These are phyloP conservation scores for Drosophila pandora DNA, from an alignment of 1,140 invertebrate genomes.

Conservation along the genomic window DNA sequence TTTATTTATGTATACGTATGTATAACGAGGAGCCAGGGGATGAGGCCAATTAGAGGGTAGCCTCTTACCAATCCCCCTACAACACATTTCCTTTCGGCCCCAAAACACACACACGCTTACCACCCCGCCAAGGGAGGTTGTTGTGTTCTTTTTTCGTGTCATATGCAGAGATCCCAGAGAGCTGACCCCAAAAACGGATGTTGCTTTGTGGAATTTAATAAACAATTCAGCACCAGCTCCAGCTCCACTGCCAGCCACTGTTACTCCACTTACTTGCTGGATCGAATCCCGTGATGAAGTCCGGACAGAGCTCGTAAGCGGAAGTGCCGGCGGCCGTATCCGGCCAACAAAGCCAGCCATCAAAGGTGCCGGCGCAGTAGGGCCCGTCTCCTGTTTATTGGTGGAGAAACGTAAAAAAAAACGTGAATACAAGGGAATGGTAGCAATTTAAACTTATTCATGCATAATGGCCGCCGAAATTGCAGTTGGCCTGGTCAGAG, in stretches of 20 bases:
- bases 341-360: conserved; percentile 95
- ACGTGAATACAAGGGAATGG: not conserved
- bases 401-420: not conserved
- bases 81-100: conserved; percentile 7
- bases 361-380: conserved; percentile 91
- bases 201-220: conserved; percentile 58
- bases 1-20: conserved; percentile 18
- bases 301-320: conserved; percentile 89
- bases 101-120: not conserved
- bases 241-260: conserved; percentile 1
- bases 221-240: conserved; percentile 25
- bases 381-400: conserved; percentile 84
- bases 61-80: not conserved
- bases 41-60: conserved; percentile 39
- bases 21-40: conserved; percentile 10
- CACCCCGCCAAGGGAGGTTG: not conserved
- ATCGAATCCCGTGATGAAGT: conserved; percentile 91
- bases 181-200: conserved; percentile 39
- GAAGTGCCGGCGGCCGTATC: conserved; percentile 90
- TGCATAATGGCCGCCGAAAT: conserved; percentile 35
- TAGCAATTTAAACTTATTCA: conserved; percentile 47
- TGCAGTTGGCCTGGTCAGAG: conserved; percentile 18
- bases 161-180: conserved; percentile 34
- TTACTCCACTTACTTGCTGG: conserved; percentile 84
- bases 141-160: conserved; percentile 29